These are phyloP conservation scores for Geopemphigus sp. DNA, from an alignment of 1,140 invertebrate species.

Conservation along the genomic window DNA sequence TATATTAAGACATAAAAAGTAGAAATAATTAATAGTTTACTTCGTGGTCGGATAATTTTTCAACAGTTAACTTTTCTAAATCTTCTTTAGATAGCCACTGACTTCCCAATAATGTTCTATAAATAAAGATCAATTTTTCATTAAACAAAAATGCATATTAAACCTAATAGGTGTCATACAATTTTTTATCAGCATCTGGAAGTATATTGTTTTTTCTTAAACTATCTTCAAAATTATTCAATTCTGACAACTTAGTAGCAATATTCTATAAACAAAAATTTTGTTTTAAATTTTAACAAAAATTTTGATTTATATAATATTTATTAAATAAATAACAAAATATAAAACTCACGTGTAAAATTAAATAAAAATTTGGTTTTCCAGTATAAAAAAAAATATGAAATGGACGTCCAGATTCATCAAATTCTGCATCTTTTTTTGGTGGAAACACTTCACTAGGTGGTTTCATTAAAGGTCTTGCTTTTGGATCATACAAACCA, in stretches of 20 bases:
- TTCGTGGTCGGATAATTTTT: conserved; percentile 68
- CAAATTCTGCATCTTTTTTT: conserved; percentile 86
- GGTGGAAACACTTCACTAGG: conserved; percentile 83
- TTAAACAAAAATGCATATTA: conserved; percentile 26
- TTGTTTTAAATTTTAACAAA: conserved; percentile 4
- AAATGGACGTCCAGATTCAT: conserved; percentile 79
- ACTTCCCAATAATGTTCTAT: conserved; percentile 54
- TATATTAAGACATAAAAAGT: no score
- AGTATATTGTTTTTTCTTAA: conserved; percentile 63
- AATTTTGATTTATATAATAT: conserved; percentile 7
- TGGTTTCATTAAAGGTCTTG: conserved; percentile 81
- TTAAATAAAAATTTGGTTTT: conserved; percentile 76
- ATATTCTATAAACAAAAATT: conserved; percentile 59
- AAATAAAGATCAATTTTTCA: conserved; percentile 33
- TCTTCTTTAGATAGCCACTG: conserved; percentile 69
- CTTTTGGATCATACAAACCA: conserved; percentile 76
- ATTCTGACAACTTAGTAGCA: conserved; percentile 63
- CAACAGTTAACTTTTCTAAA: conserved; percentile 68
- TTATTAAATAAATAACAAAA: conserved; percentile 27
- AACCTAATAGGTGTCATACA: conserved; percentile 70
- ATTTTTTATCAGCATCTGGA: conserved; percentile 61
- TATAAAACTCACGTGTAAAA: conserved; percentile 71
- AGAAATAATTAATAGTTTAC: conserved; percentile 55
- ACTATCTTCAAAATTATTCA: conserved; percentile 69
- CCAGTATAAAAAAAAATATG: conserved; percentile 88